Evolutionary conservation across 1,140 invertebrate species (phyloP), one percentile per base, ranked within the genome.

Genomic region (Latrodectus geometricus): DNA sequence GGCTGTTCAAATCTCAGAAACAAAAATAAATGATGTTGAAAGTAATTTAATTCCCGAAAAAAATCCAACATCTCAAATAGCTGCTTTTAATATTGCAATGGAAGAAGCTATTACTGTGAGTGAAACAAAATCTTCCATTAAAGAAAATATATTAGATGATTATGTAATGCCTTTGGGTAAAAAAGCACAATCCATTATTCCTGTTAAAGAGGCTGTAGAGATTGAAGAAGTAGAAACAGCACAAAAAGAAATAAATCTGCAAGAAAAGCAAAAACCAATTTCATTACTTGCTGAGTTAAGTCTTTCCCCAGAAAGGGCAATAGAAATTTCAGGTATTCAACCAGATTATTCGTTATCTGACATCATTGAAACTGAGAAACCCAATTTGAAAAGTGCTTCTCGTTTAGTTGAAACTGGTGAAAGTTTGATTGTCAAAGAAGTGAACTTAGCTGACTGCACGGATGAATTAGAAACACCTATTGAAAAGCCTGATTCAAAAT

Each of bases 141-240:
- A 72, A 50, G 88, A 88, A 82, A 72, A 78, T 21, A 79, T 87
- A 50, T 61, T 89, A n/a, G n/a, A 50, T 12, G 76, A 87, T 50
- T 12, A 54, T 21, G 80, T 74, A 48, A 20, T 78, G 15, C 80
- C 86, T 48, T 50, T 65, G 9, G 68, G 21, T 9, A 85, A 88
- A 66, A 88, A 87, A 73, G 89, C 88, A 66, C 69, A 73, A 17
- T 72, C 88, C 35, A 56, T 69, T 9, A 52, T 89, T 49, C 23
- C 74, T 76, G 35, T 85, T 15, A 78, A 88, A 56, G 81, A 87
- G 15, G 88, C 88, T 77, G 35, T 89, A 21, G 85, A 81, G 56
- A 68, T 89, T 80, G 86, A 86, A 70, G 88, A 89, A 87, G 80
- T 88, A 54, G 79, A 88, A 75, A 79, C 70, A 23, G 86, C 87